A percentile compares a stretch with the other conserved stretches of the same genome.
phyloP scores from a whole-genome alignment of 1,140 invertebrate species.

The Mercenaria mercenaria region DNA sequence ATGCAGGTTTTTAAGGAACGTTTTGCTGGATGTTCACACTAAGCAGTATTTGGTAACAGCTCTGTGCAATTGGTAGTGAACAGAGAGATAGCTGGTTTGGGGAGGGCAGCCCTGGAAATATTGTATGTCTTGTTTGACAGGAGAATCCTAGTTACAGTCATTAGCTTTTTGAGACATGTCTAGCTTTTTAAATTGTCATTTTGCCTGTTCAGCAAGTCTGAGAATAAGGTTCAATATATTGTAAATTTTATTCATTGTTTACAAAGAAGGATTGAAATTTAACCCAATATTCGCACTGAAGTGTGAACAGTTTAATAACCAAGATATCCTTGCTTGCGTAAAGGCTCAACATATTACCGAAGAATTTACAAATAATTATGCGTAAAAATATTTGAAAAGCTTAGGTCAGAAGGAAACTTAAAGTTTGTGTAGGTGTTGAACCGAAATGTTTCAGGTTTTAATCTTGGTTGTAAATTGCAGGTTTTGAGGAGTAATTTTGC shows the following conservation, averaged over 20 bases:
- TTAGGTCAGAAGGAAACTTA: neutral
- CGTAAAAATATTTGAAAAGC: constrained; percentile 9
- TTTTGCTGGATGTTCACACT: no score
- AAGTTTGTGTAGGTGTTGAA: neutral
- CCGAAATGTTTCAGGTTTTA: neutral
- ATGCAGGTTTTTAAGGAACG: no score
- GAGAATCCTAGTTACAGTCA: no score
- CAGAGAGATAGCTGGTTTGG: no score
- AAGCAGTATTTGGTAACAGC: no score
- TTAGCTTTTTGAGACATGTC: no score
- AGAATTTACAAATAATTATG: neutral
- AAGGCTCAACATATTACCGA: constrained; percentile 17
- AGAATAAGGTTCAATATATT: neutral
- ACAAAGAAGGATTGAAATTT: constrained; percentile 46
- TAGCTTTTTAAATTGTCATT: neutral
- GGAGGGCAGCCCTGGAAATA: no score
- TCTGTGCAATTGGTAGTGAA: no score
- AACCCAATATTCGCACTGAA: constrained; percentile 20
- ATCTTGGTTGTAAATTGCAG: neutral
- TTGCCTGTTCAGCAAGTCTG: constrained; percentile 11
- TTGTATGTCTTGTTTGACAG: no score
- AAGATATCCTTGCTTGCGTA: neutral
- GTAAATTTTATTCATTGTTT: constrained; percentile 36
- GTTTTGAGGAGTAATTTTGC: neutral
- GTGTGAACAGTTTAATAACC: constrained; percentile 1